A percentile compares a stretch with the other conserved stretches of the same genome.
phyloP scores from a whole-genome alignment of 92 coral and sea anemone genomes.

The Porites lobata region DNA sequence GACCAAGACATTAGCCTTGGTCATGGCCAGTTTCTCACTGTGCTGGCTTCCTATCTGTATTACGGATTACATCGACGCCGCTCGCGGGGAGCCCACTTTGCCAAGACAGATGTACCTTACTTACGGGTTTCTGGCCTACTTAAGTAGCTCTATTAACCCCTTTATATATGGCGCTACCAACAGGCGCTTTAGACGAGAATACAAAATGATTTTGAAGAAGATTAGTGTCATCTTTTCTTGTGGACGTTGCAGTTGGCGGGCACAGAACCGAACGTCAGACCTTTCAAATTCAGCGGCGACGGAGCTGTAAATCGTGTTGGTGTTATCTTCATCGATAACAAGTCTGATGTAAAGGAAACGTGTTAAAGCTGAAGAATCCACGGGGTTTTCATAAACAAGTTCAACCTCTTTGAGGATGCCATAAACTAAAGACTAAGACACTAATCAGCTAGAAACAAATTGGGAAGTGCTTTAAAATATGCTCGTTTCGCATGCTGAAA shows the following conservation, averaged over 20 bases:
- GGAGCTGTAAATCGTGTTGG: too few relatives aligned
- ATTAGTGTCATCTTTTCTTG: neutral
- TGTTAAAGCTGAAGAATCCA: too few relatives aligned
- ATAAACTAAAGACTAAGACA: too few relatives aligned
- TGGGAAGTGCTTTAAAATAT: too few relatives aligned
- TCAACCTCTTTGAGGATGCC: too few relatives aligned
- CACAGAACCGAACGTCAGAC: neutral
- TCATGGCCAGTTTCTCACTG: constrained; percentile 65
- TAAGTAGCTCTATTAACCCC: constrained; percentile 70
- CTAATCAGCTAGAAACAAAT: too few relatives aligned
- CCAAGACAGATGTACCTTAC: constrained; percentile 67
- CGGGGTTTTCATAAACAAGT: too few relatives aligned
- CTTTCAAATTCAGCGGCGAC: neutral
- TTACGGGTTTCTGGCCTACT: constrained; percentile 58
- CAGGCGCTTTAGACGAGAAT: constrained; percentile 64
- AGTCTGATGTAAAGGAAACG: too few relatives aligned
- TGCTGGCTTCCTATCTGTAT: constrained; percentile 84
- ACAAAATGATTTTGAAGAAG: constrained; percentile 65
- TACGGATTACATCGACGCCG: constrained; percentile 69
- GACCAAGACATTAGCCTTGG: constrained; percentile 74
- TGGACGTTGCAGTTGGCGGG: neutral
- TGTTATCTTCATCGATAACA: too few relatives aligned
- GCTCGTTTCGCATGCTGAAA: too few relatives aligned
- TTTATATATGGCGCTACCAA: constrained; percentile 74
- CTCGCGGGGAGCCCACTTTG: constrained; percentile 61